These are phyloP conservation scores for Argyrosomus regius DNA, from an alignment of 2,797 vertebrate species.

Conservation along the genomic window DNA sequence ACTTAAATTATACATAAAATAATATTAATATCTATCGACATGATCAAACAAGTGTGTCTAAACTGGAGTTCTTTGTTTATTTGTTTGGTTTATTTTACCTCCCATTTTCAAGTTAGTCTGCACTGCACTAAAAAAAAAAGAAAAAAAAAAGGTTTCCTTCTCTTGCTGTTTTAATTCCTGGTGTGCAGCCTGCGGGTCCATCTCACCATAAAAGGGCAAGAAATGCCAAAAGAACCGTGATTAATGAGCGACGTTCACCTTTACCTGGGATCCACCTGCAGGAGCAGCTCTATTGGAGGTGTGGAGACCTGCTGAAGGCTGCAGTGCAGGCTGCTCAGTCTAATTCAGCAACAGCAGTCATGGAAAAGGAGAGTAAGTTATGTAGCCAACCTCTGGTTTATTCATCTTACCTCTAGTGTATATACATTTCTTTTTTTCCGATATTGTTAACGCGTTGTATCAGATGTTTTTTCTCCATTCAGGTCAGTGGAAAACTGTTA, in stretches of 20 bases:
- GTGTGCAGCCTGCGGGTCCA: slow-evolving; percentile 69
- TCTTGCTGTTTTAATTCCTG: slow-evolving; percentile 70
- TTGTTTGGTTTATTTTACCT: neutral
- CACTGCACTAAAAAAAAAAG: no score
- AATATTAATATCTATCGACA: neutral
- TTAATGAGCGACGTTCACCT: slow-evolving; percentile 77
- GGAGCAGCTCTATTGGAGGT: slow-evolving; percentile 49
- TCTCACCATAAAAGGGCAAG: slow-evolving; percentile 67
- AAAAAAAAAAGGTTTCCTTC: neutral
- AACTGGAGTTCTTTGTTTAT: neutral
- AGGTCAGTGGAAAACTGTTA: neutral
- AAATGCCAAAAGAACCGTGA: slow-evolving; percentile 63
- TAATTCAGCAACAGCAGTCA: slow-evolving; percentile 27
- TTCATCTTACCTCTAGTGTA: neutral
- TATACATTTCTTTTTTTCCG: neutral
- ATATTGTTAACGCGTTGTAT: neutral
- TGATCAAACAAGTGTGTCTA: neutral
- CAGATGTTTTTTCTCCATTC: slow-evolving; percentile 5
- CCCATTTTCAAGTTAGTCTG: neutral
- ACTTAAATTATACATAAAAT: neutral
- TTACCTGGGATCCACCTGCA: slow-evolving; percentile 79
- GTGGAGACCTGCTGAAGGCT: slow-evolving; percentile 50
- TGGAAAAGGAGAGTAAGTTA: slow-evolving; percentile 53
- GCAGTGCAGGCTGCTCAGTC: slow-evolving; percentile 31
- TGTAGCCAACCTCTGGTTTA: neutral